Evolutionary conservation across 2,797 vertebrate genomes (phyloP).

Genomic region (Coranthus polyacanthus): DNA sequence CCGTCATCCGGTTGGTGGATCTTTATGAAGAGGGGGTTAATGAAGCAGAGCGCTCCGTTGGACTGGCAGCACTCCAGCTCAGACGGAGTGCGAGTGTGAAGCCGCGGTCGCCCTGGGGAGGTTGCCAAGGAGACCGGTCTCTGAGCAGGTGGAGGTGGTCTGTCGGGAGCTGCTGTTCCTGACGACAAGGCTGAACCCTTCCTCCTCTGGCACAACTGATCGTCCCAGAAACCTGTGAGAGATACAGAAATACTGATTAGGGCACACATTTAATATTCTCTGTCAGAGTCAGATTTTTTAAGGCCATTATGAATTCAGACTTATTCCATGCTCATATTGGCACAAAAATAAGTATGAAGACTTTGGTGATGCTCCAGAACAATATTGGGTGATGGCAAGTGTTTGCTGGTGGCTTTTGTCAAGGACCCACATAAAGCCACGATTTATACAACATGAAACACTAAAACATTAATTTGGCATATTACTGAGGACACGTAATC

Average conservation of each 20-base stretch:
- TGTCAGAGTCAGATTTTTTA: too few species aligned
- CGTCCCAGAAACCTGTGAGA: conserved; percentile 91
- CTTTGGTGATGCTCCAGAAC: too few species aligned
- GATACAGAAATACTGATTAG: conserved; percentile 6
- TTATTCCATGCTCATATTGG: too few species aligned
- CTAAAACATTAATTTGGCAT: too few species aligned
- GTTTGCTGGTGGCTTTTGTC: too few species aligned
- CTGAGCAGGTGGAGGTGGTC: conserved; percentile 55
- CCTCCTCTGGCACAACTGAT: conserved; percentile 77
- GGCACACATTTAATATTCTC: background rate
- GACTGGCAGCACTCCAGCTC: conserved; percentile 93
- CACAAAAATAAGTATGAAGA: too few species aligned
- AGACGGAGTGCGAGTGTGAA: conserved; percentile 90
- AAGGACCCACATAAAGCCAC: too few species aligned
- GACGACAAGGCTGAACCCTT: conserved; percentile 39
- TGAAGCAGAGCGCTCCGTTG: conserved; percentile 95
- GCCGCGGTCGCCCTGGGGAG: conserved; percentile 69
- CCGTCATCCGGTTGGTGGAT: conserved; percentile 82
- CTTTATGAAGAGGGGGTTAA: conserved; percentile 96
- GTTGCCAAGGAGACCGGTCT: conserved; percentile 72
- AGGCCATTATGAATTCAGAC: too few species aligned
- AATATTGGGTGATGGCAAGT: too few species aligned
- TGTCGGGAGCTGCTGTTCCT: conserved; percentile 50
- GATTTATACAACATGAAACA: too few species aligned
- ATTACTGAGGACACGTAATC: too few species aligned